phyloP scores from a whole-genome alignment of 2,888 invertebrate species.

The Bellardia bayeri region DNA sequence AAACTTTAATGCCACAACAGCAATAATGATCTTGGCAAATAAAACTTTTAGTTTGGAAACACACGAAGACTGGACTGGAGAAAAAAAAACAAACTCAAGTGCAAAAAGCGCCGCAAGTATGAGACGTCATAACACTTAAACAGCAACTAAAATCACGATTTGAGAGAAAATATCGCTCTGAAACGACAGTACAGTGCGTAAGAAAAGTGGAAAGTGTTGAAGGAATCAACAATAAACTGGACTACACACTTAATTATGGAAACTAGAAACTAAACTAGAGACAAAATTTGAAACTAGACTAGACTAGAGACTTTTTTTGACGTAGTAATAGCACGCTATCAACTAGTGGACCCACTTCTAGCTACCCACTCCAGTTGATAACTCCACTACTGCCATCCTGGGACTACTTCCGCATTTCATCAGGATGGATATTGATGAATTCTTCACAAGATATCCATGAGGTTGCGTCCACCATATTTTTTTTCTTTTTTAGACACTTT shows the following conservation, averaged over 20 bases:
- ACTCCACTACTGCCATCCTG: too few relatives aligned
- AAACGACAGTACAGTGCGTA: constrained; percentile 50
- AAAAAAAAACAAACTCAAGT: constrained; percentile 77
- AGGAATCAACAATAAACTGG: not conserved
- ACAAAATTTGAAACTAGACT: too few relatives aligned
- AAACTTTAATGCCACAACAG: constrained; percentile 36
- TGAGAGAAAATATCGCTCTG: constrained; percentile 21
- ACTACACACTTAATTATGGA: not conserved
- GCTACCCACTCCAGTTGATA: too few relatives aligned
- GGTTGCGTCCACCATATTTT: too few relatives aligned
- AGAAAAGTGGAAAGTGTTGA: constrained; percentile 8
- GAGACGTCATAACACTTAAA: constrained; percentile 71
- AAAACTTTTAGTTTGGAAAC: constrained; percentile 8
- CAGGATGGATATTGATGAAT: too few relatives aligned
- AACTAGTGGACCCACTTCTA: too few relatives aligned
- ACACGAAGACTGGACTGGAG: constrained; percentile 39
- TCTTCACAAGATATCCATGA: too few relatives aligned
- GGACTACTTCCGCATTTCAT: too few relatives aligned
- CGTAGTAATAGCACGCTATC: too few relatives aligned
- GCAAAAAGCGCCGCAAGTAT: constrained; percentile 81
- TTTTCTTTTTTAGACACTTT: too few relatives aligned
- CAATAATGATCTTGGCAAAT: constrained; percentile 60
- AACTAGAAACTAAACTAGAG: not conserved
- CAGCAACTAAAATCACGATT: constrained; percentile 68
- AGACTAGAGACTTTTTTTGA: too few relatives aligned